Conservation (phyloP, 1,140 invertebrate species). For the Drosophila sulfurigaster region DNA sequence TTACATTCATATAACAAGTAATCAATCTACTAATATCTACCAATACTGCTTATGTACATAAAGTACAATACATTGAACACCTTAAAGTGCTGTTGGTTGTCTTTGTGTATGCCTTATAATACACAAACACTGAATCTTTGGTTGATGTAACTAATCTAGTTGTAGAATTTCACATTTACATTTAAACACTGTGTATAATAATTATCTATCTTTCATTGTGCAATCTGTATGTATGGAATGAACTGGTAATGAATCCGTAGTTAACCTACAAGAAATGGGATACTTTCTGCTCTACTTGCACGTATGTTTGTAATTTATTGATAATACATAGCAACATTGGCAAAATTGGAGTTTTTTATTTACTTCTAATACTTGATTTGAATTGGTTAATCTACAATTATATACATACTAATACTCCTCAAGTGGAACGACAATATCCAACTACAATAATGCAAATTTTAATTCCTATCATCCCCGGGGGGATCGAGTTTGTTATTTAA, state of each 20-base stretch:
- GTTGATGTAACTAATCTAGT: not conserved
- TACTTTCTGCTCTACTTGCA: conserved; percentile 10
- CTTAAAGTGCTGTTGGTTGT: conserved; percentile 41
- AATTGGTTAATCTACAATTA: conserved; percentile 29
- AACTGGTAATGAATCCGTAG: conserved; percentile 27
- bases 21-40: conserved; percentile 17
- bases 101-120: conserved; percentile 36
- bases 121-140: conserved; percentile 14
- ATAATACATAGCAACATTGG: conserved; percentile 57
- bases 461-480: conserved; percentile 9
- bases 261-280: conserved; percentile 23
- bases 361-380: conserved; percentile 17
- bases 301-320: conserved; percentile 22
- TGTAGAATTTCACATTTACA: conserved; percentile 25
- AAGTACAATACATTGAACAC: conserved; percentile 26
- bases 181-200: conserved; percentile 10
- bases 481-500: conserved; percentile 5
- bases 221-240: conserved; percentile 10
- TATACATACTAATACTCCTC: conserved; percentile 4
- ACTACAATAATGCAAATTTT: conserved; percentile 3
- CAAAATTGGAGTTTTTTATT: conserved; percentile 64
- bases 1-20: conserved; percentile 24
- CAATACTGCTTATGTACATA: conserved; percentile 7
- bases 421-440: conserved; percentile 1
- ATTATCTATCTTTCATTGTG: conserved; percentile 1